Percentiles rank a stretch among this genome's conserved stretches.
Evolutionary conservation across 2,113 vertebrate genomes (phyloP).

Genomic region (Scatophagus argus): DNA sequence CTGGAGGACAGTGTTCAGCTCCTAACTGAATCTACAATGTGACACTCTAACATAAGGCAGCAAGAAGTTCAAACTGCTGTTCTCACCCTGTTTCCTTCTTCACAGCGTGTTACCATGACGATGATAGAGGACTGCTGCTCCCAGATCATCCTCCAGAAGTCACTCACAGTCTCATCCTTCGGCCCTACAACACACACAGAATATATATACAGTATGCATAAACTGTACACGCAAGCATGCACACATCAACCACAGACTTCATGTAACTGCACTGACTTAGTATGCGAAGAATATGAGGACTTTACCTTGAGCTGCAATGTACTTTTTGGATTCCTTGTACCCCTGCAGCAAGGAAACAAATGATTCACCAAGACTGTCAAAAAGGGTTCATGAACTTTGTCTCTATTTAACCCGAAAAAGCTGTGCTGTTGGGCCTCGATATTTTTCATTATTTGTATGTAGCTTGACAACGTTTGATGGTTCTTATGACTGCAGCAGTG

Average conservation of each 20-base stretch:
- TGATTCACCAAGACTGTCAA: neutral
- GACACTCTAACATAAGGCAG: neutral
- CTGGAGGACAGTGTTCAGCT: neutral
- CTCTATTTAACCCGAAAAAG: neutral
- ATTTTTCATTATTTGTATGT: neutral
- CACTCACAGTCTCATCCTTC: constrained; percentile 92
- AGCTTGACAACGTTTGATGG: neutral
- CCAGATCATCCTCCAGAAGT: constrained; percentile 99
- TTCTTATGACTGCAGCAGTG: neutral
- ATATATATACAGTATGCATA: no score
- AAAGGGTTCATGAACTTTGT: fast-evolving
- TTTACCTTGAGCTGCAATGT: constrained; percentile 97
- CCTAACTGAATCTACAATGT: neutral
- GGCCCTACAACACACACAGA: constrained; percentile 84
- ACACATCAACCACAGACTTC: neutral
- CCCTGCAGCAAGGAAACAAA: constrained; percentile 83
- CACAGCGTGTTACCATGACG: constrained; percentile 98
- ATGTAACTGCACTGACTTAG: neutral
- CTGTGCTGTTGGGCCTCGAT: neutral
- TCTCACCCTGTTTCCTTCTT: constrained; percentile 93
- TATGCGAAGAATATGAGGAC: neutral
- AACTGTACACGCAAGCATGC: neutral
- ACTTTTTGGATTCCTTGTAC: constrained; percentile 95
- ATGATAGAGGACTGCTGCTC: constrained; percentile 96
- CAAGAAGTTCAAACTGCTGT: neutral